phyloP scores from a whole-genome alignment of 2,113 vertebrate genomes.

The Cebus imitator region DNA sequence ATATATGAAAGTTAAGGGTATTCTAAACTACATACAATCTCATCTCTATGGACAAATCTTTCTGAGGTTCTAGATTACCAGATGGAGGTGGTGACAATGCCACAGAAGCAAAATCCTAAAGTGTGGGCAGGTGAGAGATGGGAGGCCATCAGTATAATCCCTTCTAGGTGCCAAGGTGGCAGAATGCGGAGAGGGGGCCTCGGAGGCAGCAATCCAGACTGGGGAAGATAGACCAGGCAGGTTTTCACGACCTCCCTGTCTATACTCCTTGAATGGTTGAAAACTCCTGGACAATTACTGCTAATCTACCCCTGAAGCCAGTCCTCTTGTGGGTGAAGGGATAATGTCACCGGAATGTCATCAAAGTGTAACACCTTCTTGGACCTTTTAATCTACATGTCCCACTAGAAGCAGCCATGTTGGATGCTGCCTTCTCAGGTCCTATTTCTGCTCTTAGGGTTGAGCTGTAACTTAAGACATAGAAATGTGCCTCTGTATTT shows the following conservation, averaged over 20 bases:
- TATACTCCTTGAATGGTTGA: not conserved
- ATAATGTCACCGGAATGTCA: not conserved
- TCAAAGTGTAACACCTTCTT: not conserved
- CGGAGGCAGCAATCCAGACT: not conserved
- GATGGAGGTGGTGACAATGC: not conserved
- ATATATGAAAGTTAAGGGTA: not conserved
- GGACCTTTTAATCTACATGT: not conserved
- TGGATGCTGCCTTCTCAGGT: constrained; percentile 50
- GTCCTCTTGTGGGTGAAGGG: not conserved
- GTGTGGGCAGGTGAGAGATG: not conserved
- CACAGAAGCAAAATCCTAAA: not conserved
- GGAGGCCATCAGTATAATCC: not conserved
- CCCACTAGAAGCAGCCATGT: constrained; percentile 45
- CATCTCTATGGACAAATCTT: not conserved
- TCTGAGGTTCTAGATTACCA: not conserved
- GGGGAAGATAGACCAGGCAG: not conserved
- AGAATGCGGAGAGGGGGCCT: not conserved
- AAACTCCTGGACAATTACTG: not conserved
- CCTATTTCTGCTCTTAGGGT: constrained; percentile 43
- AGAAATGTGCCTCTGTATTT: not conserved
- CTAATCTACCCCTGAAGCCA: not conserved
- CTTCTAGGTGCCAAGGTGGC: not conserved
- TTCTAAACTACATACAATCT: not conserved
- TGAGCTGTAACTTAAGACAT: constrained; percentile 47
- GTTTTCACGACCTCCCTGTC: not conserved